phyloP scores from a whole-genome alignment of 2,113 vertebrate species.

The Tonatia bakeri region DNA sequence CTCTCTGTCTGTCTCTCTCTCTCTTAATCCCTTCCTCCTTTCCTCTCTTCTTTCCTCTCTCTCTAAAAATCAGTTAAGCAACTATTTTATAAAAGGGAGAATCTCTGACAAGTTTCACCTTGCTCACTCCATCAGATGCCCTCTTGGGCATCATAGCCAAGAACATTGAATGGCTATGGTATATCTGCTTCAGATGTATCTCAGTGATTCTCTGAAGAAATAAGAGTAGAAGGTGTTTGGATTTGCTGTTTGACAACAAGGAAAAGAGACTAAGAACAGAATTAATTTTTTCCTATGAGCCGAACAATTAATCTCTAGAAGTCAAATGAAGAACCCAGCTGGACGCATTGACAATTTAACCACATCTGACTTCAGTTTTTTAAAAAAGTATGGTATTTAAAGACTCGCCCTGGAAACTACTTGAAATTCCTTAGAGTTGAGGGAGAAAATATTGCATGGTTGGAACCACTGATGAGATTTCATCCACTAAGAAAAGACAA shows the following conservation, averaged over 20 bases:
- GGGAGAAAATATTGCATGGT: background rate
- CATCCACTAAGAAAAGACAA: background rate
- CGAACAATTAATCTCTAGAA: background rate
- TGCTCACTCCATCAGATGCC: background rate
- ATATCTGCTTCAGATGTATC: background rate
- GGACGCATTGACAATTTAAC: background rate
- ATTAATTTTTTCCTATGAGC: background rate
- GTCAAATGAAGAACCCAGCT: background rate
- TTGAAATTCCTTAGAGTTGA: background rate
- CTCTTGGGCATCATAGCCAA: background rate
- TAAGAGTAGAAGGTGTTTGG: background rate
- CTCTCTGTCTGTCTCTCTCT: too few relatives aligned
- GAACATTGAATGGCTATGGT: background rate
- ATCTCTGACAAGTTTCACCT: background rate
- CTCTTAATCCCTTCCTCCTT: too few relatives aligned
- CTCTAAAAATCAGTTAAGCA: too few relatives aligned
- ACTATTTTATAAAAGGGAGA: background rate
- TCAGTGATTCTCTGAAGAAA: background rate
- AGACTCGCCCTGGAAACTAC: background rate
- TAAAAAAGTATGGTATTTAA: background rate
- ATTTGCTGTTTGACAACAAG: background rate
- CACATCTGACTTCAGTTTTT: background rate
- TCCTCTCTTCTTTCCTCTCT: too few relatives aligned
- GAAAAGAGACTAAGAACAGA: background rate
- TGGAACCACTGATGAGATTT: background rate